phyloP scores from a whole-genome alignment of 2,888 invertebrate genomes.

The Sialis fuliginosa region DNA sequence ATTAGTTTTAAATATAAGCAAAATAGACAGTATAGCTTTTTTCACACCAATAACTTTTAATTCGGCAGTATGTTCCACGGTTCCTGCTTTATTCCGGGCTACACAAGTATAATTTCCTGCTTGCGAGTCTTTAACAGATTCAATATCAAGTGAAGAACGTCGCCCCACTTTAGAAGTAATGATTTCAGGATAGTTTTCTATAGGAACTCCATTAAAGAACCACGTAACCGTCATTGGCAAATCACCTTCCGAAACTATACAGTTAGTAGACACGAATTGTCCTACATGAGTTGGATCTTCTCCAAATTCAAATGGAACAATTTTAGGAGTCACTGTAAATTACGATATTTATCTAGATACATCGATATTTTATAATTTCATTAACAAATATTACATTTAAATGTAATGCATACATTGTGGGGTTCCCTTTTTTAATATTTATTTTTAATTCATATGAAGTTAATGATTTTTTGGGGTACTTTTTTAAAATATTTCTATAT shows the following conservation, averaged over 20 bases:
- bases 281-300: conserved; percentile 39
- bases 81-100: conserved; percentile 51
- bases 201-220: conserved; percentile 33
- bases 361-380: no score
- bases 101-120: conserved; percentile 60
- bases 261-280: conserved; percentile 38
- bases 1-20: no score
- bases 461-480: no score
- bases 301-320: conserved; percentile 37
- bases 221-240: conserved; percentile 39
- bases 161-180: no score
- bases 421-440: no score
- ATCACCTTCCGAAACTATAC: conserved; percentile 43
- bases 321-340: conserved; percentile 29
- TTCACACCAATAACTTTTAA: conserved; percentile 53
- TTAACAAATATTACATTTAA: no score
- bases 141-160: conserved; percentile 41
- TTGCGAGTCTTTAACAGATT: conserved; percentile 45
- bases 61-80: conserved; percentile 45
- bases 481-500: no score
- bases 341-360: background rate
- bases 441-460: no score
- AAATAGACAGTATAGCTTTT: background rate
- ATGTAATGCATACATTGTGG: no score
- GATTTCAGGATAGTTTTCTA: conserved; percentile 14